These are phyloP conservation scores for Falco peregrinus DNA, from an alignment of 2,797 vertebrate species.

Conservation along the genomic window DNA sequence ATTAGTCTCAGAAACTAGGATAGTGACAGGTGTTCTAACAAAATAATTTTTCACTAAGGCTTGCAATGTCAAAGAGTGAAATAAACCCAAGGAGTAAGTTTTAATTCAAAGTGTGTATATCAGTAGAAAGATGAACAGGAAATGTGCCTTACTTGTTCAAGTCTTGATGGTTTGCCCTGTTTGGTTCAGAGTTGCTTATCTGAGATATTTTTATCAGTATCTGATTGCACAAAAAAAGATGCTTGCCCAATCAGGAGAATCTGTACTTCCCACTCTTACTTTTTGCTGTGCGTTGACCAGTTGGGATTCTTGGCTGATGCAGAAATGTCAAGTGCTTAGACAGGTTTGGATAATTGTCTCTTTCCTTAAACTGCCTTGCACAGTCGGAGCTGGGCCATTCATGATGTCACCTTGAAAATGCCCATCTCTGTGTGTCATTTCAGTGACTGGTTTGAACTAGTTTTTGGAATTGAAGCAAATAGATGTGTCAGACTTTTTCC, in stretches of 20 bases:
- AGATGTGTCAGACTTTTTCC: neutral
- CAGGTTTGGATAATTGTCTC: constrained; percentile 12
- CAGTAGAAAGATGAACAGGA: neutral
- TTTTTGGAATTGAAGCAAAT: neutral
- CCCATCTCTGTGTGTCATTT: neutral
- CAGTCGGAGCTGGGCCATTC: neutral
- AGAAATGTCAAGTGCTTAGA: neutral
- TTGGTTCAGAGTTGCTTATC: neutral
- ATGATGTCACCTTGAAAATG: constrained; percentile 4
- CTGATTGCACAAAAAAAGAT: neutral
- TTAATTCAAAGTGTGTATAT: neutral
- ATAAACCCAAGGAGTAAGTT: neutral
- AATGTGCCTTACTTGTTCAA: neutral
- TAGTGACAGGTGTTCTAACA: neutral
- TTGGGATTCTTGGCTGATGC: constrained; percentile 1
- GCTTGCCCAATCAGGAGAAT: neutral
- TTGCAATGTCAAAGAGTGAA: neutral
- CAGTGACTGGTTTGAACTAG: neutral
- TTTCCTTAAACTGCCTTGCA: constrained; percentile 19
- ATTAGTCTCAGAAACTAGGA: neutral
- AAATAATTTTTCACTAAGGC: neutral
- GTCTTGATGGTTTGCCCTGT: neutral
- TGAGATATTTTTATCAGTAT: neutral
- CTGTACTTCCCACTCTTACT: neutral
- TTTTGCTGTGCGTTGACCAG: neutral